Evolutionary conservation across 1,140 invertebrate species (phyloP).

Genomic region (Fopius arisanus): DNA sequence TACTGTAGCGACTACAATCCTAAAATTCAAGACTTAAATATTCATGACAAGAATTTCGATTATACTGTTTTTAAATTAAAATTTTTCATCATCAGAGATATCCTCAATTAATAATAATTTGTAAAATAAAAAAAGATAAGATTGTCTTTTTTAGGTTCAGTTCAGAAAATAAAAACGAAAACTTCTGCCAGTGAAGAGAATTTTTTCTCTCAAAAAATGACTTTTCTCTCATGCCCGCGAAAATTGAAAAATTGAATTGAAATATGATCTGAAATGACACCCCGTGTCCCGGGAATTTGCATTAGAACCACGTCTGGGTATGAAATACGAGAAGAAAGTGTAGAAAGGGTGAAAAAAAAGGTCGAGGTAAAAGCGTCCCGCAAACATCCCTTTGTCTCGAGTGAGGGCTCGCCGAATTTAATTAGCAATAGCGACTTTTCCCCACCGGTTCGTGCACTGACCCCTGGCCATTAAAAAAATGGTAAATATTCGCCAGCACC

Average conservation of each 20-base stretch:
- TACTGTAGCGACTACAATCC: too few species aligned
- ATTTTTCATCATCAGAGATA: too few species aligned
- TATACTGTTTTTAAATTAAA: too few species aligned
- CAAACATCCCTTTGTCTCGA: conserved; percentile 35
- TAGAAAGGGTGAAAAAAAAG: conserved; percentile 34
- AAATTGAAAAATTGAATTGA: not conserved
- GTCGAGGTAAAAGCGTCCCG: conserved; percentile 24
- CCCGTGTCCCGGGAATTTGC: not conserved
- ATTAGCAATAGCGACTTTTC: conserved; percentile 56
- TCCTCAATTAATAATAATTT: too few species aligned
- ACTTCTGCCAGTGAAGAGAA: too few species aligned
- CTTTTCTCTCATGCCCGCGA: too few species aligned
- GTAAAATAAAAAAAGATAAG: too few species aligned
- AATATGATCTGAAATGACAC: not conserved
- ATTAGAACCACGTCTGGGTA: conserved; percentile 10
- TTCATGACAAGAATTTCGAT: too few species aligned
- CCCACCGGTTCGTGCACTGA: conserved; percentile 40
- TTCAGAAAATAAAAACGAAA: too few species aligned
- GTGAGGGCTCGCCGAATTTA: conserved; percentile 47
- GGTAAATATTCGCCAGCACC: not conserved
- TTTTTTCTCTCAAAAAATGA: too few species aligned
- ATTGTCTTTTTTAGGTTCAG: too few species aligned
- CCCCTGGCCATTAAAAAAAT: not conserved
- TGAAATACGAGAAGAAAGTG: not conserved
- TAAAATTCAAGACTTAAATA: too few species aligned